Evolutionary conservation across 2,888 invertebrate species (phyloP), one percentile per base, ranked within the genome.

Genomic region (Polydrusus tereticollis): DNA sequence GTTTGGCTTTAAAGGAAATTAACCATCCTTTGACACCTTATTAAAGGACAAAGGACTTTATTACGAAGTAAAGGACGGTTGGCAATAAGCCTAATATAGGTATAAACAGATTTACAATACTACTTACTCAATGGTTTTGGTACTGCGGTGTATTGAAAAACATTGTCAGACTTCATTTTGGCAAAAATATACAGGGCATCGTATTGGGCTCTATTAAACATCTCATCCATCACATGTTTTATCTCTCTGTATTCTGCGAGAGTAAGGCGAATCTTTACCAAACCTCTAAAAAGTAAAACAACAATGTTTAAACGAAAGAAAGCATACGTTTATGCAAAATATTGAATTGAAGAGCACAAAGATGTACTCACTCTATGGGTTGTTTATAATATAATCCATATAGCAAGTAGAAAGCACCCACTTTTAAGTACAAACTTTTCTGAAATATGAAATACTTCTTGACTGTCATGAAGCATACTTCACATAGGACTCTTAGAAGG

Each of bases 331-430:
- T 5, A 5, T 29, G 50, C 20, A 50, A 50, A 21, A 36, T 36
- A 10, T 36, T 36, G 2, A 2, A 10, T 6, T 36, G 12, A 5
- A 29, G 7, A 29, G 29, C 7, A n/a, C n/a, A 23, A 29, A 23
- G n/a, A 38, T n/a, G n/a, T 38, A 78, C 78, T 79, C 77, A 83
- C 83, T 76, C 77, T 8, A 82, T 41, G 1, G 83, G 83, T 74
- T 84, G 84, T 69, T 83, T 83, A 66, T 82, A 83, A 75, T 82
- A 84, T 18, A 84, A 59, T 5, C 79, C 80, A 74, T 84, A 84
- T 7, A 84, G 57, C 26, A 82, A 65, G 76, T 82, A 84, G 45
- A 84, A 72, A 0, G 82, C 82, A 5, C 82, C 83, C 21, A 81
- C 74, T 80, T 80, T 79, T 5, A 79, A 77, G 59, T 78, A 77